phyloP scores from a whole-genome alignment of 2,797 vertebrate species.

The Anabas testudineus region DNA sequence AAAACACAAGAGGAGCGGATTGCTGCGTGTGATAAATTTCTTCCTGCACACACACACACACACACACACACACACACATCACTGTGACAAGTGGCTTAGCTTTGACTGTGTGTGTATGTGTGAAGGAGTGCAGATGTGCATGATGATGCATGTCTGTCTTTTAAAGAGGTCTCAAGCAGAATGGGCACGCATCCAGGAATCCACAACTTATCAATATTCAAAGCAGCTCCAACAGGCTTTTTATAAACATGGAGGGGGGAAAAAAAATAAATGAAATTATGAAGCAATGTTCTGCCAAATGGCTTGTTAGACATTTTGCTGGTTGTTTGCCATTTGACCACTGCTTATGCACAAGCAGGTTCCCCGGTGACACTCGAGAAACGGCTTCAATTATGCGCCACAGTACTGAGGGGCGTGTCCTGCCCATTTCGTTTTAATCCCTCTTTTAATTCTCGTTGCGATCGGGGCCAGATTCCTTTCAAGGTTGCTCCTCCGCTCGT shows the following conservation, averaged over 20 bases:
- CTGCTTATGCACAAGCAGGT: constrained; percentile 34
- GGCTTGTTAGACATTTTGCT: constrained; percentile 53
- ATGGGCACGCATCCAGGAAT: constrained; percentile 34
- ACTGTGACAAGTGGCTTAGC: constrained; percentile 52
- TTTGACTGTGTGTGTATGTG: constrained; percentile 33
- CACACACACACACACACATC: constrained; percentile 15
- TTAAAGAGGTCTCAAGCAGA: constrained; percentile 42
- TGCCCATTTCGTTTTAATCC: constrained; percentile 74
- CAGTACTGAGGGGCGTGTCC: constrained; percentile 21
- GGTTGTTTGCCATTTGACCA: constrained; percentile 58
- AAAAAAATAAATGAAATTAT: constrained; percentile 47
- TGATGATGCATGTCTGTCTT: constrained; percentile 51
- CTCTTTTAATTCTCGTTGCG: constrained; percentile 53
- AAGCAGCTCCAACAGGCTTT: constrained; percentile 36
- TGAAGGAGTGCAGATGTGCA: constrained; percentile 45
- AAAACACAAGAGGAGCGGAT: constrained; percentile 55
- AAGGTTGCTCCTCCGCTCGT: constrained; percentile 63
- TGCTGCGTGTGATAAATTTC: constrained; percentile 68
- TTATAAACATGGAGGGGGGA: constrained; percentile 42
- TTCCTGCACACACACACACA: constrained; percentile 13
- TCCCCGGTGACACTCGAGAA: constrained; percentile 61
- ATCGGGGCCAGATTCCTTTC: constrained; percentile 67
- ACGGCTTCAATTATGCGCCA: constrained; percentile 55
- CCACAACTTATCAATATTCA: constrained; percentile 60
- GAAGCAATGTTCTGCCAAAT: constrained; percentile 58